Percentiles rank a stretch among this genome's conserved stretches.
Evolutionary conservation across 2,888 invertebrate genomes (phyloP).

Genomic region (Drosophila infuscata): DNA sequence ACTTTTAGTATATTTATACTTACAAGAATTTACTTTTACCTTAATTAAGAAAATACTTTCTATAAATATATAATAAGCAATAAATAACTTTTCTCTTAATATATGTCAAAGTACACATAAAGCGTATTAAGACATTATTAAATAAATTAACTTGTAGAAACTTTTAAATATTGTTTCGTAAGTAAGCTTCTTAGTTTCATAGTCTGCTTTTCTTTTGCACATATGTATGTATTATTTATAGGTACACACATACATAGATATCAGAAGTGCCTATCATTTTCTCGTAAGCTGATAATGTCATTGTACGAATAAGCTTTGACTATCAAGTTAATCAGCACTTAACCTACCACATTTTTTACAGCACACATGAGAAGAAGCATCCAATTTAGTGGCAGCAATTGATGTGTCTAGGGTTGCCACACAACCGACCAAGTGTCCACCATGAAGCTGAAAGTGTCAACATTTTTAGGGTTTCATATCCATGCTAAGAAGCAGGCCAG

Average conservation of each 20-base stretch:
- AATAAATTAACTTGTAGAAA: conserved; percentile 1
- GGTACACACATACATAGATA: conserved; percentile 1
- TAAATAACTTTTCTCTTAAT: neutral
- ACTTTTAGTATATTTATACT: neutral
- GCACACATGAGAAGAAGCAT: conserved; percentile 4
- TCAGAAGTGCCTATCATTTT: conserved; percentile 19
- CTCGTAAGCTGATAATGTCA: conserved; percentile 47
- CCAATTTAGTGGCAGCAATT: conserved; percentile 37
- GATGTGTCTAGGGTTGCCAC: conserved; percentile 24
- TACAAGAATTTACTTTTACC: conserved; percentile 2
- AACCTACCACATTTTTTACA: conserved; percentile 33
- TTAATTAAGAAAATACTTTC: neutral
- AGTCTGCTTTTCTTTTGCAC: neutral
- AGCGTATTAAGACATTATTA: conserved; percentile 11
- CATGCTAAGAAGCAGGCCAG: conserved; percentile 7
- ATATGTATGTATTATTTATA: neutral
- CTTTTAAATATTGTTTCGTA: neutral
- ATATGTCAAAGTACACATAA: conserved; percentile 9
- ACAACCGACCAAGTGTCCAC: neutral
- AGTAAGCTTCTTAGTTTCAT: neutral
- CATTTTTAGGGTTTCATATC: conserved; percentile 3
- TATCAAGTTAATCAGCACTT: conserved; percentile 61
- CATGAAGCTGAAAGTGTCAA: neutral
- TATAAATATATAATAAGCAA: neutral
- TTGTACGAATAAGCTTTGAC: conserved; percentile 40